Percentiles rank a stretch among this genome's conserved stretches.
Conservation (phyloP, 2,113 vertebrate species). For the Sturnira hondurensis region DNA sequence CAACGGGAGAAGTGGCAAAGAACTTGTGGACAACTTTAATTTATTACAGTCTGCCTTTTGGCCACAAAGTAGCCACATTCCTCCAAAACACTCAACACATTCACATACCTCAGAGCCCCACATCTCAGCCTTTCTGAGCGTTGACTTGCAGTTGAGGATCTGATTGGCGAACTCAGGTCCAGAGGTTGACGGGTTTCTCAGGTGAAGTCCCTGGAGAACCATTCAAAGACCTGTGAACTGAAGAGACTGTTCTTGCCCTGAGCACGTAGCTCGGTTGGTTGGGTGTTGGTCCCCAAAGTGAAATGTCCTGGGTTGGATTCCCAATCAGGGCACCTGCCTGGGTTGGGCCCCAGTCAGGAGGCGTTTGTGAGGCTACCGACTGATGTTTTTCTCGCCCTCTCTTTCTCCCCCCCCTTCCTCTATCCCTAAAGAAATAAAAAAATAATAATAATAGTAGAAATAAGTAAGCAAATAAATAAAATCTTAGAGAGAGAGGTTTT, state of each 20-base stretch:
- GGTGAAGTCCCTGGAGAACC: not conserved
- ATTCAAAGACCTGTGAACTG: not conserved
- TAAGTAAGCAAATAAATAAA: no score
- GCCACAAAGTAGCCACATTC: not conserved
- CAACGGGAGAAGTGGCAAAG: not conserved
- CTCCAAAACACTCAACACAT: not conserved
- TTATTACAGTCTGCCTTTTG: not conserved
- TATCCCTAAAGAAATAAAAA: no score
- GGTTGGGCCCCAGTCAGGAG: no score
- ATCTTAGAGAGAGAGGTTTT: not conserved
- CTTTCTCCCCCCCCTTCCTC: no score
- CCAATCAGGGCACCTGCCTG: no score
- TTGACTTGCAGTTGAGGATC: not conserved
- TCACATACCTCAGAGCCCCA: not conserved
- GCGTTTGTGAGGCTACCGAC: no score
- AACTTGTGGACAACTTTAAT: not conserved
- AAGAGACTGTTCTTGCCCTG: not conserved
- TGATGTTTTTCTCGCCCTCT: no score
- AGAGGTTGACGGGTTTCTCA: not conserved
- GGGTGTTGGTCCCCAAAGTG: no score
- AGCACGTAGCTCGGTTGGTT: no score
- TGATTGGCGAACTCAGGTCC: not conserved
- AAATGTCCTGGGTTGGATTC: no score
- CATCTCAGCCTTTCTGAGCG: not conserved
- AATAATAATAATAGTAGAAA: no score